Percentiles rank a stretch among this genome's conserved stretches.
phyloP scores from a whole-genome alignment of 2,888 invertebrate genomes.

The Anoplius nigerrimus region DNA sequence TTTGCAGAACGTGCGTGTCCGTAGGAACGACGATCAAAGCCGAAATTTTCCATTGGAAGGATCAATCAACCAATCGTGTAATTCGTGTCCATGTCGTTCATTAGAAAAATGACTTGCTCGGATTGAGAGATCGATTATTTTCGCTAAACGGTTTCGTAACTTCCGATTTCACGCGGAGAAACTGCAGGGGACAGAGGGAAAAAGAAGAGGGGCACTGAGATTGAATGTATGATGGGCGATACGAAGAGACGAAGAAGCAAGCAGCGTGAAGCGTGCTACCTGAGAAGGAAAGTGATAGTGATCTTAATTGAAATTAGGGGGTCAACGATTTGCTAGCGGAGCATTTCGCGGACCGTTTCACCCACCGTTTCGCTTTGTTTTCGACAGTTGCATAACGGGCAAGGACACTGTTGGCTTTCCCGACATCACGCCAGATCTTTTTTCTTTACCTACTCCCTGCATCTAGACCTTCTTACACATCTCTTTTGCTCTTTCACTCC shows the following conservation, averaged over 20 bases:
- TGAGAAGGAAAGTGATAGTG: slow-evolving; percentile 33
- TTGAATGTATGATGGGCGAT: background rate
- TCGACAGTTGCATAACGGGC: slow-evolving; percentile 59
- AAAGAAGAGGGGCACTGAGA: too few relatives aligned
- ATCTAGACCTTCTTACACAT: too few relatives aligned
- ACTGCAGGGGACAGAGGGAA: background rate
- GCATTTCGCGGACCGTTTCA: slow-evolving; percentile 41
- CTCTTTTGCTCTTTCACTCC: too few relatives aligned
- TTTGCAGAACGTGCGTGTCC: slow-evolving; percentile 1
- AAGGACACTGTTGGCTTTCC: slow-evolving; percentile 34
- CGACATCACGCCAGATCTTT: too few relatives aligned
- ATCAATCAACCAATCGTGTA: too few relatives aligned
- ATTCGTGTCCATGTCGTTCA: too few relatives aligned
- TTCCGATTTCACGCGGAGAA: background rate
- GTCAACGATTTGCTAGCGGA: slow-evolving; percentile 18
- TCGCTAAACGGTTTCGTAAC: too few relatives aligned
- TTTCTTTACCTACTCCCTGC: too few relatives aligned
- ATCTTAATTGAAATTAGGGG: slow-evolving; percentile 55
- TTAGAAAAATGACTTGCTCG: too few relatives aligned
- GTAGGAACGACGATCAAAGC: too few relatives aligned
- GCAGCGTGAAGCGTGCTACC: slow-evolving; percentile 15
- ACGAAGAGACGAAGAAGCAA: background rate
- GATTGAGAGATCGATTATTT: too few relatives aligned
- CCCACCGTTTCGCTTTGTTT: slow-evolving; percentile 42
- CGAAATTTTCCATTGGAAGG: too few relatives aligned